These are phyloP conservation scores for Drosophila peninsularis DNA, from an alignment of 2,888 invertebrate species.

Conservation along the genomic window DNA sequence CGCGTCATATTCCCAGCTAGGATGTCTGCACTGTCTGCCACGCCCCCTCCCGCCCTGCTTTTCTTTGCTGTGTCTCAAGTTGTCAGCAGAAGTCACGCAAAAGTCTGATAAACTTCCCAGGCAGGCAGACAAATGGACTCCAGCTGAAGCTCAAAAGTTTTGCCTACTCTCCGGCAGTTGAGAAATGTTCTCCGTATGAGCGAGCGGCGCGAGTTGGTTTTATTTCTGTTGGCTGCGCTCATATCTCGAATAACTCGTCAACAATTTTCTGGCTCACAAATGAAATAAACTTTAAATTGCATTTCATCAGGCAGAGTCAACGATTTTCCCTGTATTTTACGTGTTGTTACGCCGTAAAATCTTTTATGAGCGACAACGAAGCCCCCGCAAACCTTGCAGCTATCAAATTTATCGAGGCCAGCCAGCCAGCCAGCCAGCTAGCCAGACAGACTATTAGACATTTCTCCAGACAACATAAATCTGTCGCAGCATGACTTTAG, in stretches of 20 bases:
- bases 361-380: conserved; percentile 45
- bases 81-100: conserved; percentile 77
- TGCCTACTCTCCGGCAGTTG: conserved; percentile 51
- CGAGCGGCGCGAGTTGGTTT: conserved; percentile 32
- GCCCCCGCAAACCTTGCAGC: conserved; percentile 19
- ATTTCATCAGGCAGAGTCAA: conserved; percentile 21
- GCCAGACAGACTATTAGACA: conserved; percentile 46
- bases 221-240: conserved; percentile 29
- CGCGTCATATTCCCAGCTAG: conserved; percentile 47
- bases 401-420: conserved; percentile 65
- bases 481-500: conserved; percentile 21
- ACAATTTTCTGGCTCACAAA: conserved; percentile 55
- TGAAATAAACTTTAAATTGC: conserved; percentile 72
- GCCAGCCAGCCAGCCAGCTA: conserved; percentile 18
- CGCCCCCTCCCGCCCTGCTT: neutral
- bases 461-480: conserved; percentile 69
- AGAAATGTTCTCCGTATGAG: conserved; percentile 32
- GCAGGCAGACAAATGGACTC: conserved; percentile 70
- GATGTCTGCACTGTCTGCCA: conserved; percentile 11
- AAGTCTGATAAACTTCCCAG: conserved; percentile 78
- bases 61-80: conserved; percentile 49
- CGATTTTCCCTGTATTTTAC: conserved; percentile 27
- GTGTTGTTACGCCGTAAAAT: conserved; percentile 53
- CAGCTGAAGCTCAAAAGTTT: conserved; percentile 19
- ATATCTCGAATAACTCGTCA: conserved; percentile 53